A percentile compares a stretch with the other conserved stretches of the same genome.
phyloP scores from a whole-genome alignment of 2,888 invertebrate genomes.

The Empis livida region DNA sequence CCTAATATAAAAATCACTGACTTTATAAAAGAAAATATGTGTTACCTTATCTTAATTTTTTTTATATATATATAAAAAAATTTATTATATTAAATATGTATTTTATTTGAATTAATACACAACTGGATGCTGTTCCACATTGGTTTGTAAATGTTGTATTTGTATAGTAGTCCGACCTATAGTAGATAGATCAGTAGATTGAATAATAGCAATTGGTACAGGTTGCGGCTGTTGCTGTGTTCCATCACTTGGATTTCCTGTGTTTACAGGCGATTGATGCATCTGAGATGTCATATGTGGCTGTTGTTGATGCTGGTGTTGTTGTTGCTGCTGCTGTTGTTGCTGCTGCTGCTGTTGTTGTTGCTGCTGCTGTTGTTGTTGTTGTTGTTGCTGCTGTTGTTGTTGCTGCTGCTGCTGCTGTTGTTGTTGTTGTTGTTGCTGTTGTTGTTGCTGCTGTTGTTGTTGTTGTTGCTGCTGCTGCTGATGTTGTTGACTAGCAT shows the following conservation, averaged over 20 bases:
- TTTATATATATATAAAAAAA: too few species aligned
- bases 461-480: slow-evolving; percentile 23
- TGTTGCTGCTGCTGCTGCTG: slow-evolving; percentile 18
- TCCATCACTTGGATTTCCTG: slow-evolving; percentile 4
- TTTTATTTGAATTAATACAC: slow-evolving; percentile 24
- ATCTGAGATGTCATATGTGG: background rate
- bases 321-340: too few species aligned
- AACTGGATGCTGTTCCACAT: slow-evolving; percentile 35
- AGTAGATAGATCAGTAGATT: slow-evolving; percentile 27
- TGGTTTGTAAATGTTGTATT: slow-evolving; percentile 32
- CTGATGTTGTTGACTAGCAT: slow-evolving; percentile 27
- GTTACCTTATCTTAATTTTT: too few species aligned
- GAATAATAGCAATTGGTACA: slow-evolving; percentile 32
- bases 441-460: slow-evolving; percentile 16
- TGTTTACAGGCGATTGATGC: background rate
- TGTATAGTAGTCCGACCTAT: slow-evolving; percentile 32
- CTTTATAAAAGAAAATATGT: too few species aligned
- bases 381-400: slow-evolving; percentile 21
- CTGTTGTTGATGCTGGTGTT: slow-evolving; percentile 5
- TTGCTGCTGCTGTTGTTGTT: slow-evolving; percentile 16
- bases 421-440: slow-evolving; percentile 17
- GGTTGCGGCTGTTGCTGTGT: slow-evolving; percentile 17
- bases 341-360: background rate
- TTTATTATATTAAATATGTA: too few species aligned
- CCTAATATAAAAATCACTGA: too few species aligned